phyloP scores from a whole-genome alignment of 1,140 invertebrate species.

The Apolygus lucorum region DNA sequence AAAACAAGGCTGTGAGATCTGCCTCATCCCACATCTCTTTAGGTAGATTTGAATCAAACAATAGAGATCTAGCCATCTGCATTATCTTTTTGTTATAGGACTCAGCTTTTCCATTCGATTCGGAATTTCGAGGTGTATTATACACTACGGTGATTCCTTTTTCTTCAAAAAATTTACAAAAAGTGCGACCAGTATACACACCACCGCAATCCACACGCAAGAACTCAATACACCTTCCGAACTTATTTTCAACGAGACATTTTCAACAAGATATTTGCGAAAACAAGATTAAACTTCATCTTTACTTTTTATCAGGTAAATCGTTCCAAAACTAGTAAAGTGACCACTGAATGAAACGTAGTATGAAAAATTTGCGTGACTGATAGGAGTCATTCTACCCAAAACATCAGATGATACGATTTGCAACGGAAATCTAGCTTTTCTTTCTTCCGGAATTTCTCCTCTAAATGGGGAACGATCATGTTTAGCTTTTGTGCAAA shows the following conservation, averaged over 20 bases:
- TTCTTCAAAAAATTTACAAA: not conserved
- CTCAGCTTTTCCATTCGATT: constrained; percentile 38
- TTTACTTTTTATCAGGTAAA: not conserved
- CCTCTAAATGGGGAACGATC: not conserved
- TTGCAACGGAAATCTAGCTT: not conserved
- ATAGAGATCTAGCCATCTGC: constrained; percentile 35
- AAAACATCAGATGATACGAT: not conserved
- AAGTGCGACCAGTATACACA: constrained; percentile 1
- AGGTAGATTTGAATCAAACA: constrained; percentile 36
- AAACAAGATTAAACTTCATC: not conserved
- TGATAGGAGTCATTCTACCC: not conserved
- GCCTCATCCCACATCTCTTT: constrained; percentile 36
- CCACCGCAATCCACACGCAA: constrained; percentile 11
- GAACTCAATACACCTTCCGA: not conserved
- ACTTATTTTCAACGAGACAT: not conserved
- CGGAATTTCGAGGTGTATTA: constrained; percentile 29
- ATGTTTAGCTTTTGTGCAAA: not conserved
- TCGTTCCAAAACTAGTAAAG: not conserved
- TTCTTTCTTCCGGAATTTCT: not conserved
- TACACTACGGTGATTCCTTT: constrained; percentile 16
- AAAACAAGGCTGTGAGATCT: constrained; percentile 8
- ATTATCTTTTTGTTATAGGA: constrained; percentile 38
- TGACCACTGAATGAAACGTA: not conserved
- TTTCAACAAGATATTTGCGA: not conserved
- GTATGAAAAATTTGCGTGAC: not conserved